These are phyloP conservation scores for Mycteria americana DNA, from an alignment of 2,797 vertebrate species.

Conservation along the genomic window DNA sequence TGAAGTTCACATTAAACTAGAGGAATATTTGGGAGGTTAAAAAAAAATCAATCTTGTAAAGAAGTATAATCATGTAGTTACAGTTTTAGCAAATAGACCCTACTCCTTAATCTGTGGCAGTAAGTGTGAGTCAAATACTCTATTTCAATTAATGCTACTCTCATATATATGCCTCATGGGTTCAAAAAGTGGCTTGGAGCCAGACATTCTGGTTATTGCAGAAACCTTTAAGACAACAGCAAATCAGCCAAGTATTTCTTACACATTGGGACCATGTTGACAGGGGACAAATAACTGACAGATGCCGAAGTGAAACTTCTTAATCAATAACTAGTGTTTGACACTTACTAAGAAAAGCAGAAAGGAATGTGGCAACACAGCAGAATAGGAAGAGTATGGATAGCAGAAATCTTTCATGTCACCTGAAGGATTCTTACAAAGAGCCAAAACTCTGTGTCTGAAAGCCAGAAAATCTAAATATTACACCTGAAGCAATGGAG, in stretches of 20 bases:
- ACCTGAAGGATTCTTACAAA: not conserved
- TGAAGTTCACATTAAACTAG: not conserved
- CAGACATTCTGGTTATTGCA: not conserved
- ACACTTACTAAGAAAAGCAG: not conserved
- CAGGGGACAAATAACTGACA: not conserved
- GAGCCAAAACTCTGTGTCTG: not conserved
- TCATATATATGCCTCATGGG: not conserved
- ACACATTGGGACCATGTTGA: not conserved
- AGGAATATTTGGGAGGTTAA: not conserved
- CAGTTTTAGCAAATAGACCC: not conserved
- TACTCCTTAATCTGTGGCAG: not conserved
- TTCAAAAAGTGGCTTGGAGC: not conserved
- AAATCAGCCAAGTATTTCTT: not conserved
- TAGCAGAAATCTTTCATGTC: not conserved
- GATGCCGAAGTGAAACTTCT: not conserved
- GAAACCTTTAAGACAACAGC: not conserved
- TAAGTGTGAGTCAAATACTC: not conserved
- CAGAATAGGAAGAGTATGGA: not conserved
- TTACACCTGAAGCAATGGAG: not conserved
- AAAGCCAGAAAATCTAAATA: not conserved
- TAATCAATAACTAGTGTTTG: not conserved
- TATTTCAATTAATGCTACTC: not conserved
- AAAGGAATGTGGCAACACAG: not conserved
- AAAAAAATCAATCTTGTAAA: not conserved
- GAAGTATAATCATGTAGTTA: not conserved